phyloP scores from a whole-genome alignment of 2,113 vertebrate genomes.

The Cinclus mexicanus region DNA sequence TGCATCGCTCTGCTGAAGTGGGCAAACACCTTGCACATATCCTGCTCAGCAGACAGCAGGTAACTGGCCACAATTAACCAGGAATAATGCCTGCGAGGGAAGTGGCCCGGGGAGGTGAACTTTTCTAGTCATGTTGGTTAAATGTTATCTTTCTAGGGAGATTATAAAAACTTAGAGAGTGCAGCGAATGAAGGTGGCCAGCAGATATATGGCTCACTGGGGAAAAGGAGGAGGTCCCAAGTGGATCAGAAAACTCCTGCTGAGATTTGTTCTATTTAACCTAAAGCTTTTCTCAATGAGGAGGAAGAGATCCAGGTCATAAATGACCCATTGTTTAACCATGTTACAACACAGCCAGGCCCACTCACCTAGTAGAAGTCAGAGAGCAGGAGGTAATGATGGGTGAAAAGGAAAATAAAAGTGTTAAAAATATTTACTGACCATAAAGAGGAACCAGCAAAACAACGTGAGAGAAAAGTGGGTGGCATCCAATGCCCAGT shows the following conservation, averaged over 20 bases:
- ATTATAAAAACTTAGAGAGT: neutral
- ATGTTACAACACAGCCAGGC: neutral
- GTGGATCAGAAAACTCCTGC: neutral
- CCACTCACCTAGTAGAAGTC: neutral
- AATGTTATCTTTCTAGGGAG: neutral
- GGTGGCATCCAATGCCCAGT: neutral
- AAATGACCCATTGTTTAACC: neutral
- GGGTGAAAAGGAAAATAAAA: neutral
- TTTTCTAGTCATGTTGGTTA: neutral
- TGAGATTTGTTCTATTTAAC: neutral
- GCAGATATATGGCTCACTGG: neutral
- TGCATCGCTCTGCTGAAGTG: conserved; percentile 91
- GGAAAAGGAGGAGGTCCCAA: neutral
- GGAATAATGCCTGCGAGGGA: neutral
- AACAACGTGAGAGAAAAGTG: neutral
- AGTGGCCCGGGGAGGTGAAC: neutral
- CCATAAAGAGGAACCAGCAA: neutral
- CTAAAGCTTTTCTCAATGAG: neutral
- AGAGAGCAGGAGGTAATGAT: neutral
- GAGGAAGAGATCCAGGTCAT: neutral
- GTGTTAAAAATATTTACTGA: neutral
- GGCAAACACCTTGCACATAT: conserved; percentile 94
- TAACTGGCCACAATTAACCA: conserved; percentile 2
- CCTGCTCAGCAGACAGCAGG: conserved; percentile 89
- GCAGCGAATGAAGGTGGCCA: neutral